A percentile compares a stretch with the other conserved stretches of the same genome.
These are phyloP conservation scores for Falco cherrug DNA, from an alignment of 2,797 vertebrate species.

Conservation along the genomic window DNA sequence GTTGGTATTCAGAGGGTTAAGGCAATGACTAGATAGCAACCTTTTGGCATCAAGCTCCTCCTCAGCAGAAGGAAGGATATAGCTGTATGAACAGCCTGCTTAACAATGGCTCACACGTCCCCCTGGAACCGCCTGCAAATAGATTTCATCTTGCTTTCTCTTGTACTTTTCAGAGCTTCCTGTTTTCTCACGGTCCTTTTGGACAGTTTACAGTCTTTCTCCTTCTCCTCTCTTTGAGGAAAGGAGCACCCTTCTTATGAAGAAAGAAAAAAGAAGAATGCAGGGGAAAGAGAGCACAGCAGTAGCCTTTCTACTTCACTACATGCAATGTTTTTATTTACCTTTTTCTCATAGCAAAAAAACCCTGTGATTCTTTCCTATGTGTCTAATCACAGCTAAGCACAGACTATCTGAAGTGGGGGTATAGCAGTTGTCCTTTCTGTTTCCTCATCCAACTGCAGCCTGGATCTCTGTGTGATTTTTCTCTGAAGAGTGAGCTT, in stretches of 20 bases:
- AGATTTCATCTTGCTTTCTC: constrained; percentile 99
- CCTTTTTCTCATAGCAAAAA: constrained; percentile 80
- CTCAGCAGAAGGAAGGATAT: constrained; percentile 99
- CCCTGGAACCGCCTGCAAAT: constrained; percentile 93
- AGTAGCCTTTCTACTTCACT: constrained; percentile 85
- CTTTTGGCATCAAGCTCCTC: constrained; percentile 91
- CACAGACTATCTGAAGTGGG: constrained; percentile 19
- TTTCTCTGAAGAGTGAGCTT: not conserved
- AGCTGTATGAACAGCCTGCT: constrained; percentile 90
- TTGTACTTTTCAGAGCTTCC: constrained; percentile 97
- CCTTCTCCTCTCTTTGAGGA: constrained; percentile 94
- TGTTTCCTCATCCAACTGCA: constrained; percentile 43
- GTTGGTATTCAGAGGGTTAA: constrained; percentile 79
- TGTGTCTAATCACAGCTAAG: constrained; percentile 56
- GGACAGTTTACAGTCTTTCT: constrained; percentile 99
- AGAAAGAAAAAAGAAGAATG: constrained; percentile 81
- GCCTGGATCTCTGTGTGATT: not conserved
- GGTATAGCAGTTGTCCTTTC: constrained; percentile 20
- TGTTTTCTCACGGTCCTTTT: constrained; percentile 99
- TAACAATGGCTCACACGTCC: constrained; percentile 96
- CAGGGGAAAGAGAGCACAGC: constrained; percentile 90
- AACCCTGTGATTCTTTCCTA: constrained; percentile 71
- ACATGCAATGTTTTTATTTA: constrained; percentile 79
- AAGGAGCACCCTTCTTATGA: constrained; percentile 96
- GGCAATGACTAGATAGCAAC: constrained; percentile 95